Percentiles rank a stretch among this genome's conserved stretches.
Evolutionary conservation across 2,113 vertebrate genomes (phyloP).

Genomic region (Sapajus apella): DNA sequence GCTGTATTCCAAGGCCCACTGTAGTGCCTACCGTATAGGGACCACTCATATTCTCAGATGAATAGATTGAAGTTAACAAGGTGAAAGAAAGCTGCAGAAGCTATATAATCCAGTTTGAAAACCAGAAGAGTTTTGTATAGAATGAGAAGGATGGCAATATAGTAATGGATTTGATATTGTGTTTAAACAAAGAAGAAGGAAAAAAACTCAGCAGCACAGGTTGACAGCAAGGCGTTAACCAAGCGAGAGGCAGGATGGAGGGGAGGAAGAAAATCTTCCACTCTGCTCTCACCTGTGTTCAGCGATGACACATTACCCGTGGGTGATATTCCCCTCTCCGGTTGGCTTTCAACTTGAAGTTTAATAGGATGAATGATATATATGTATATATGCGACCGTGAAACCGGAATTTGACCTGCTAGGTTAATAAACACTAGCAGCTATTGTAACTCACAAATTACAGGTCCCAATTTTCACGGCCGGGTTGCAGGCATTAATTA

Average conservation of each 20-base stretch:
- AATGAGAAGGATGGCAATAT: background rate
- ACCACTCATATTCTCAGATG: background rate
- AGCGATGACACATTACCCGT: constrained; percentile 45
- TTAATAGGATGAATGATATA: constrained; percentile 76
- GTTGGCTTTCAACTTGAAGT: constrained; percentile 63
- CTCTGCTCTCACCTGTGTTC: background rate
- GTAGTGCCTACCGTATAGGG: rapidly evolving
- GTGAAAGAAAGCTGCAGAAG: background rate
- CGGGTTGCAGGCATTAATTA: constrained; percentile 76
- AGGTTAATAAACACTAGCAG: constrained; percentile 79
- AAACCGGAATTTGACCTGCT: constrained; percentile 74
- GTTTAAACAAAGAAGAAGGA: background rate
- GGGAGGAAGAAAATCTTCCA: background rate
- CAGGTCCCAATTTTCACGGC: constrained; percentile 76
- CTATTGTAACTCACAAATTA: constrained; percentile 79
- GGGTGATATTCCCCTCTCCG: constrained; percentile 29
- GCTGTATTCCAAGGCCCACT: background rate
- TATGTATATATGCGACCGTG: constrained; percentile 39
- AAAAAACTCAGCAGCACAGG: background rate
- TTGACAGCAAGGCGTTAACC: constrained; percentile 14
- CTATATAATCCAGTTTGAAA: background rate
- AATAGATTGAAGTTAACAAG: background rate
- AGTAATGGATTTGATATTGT: background rate
- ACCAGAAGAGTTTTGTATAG: background rate
- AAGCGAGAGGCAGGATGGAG: background rate